Evolutionary conservation across 2,113 vertebrate genomes (phyloP).

Genomic region (Spheniscus mendiculus): DNA sequence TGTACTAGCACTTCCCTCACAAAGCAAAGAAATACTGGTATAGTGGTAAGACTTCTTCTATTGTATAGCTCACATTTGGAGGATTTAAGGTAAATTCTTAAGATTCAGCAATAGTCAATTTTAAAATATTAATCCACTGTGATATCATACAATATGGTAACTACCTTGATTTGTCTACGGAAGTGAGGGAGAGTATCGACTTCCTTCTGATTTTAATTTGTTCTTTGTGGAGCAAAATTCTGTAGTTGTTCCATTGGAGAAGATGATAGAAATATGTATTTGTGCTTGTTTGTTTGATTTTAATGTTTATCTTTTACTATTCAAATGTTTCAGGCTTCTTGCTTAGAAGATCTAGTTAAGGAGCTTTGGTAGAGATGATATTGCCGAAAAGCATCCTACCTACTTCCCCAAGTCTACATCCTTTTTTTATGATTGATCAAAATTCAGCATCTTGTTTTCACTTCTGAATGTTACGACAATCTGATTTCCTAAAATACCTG

Average conservation of each 20-base stretch:
- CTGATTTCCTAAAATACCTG: neutral
- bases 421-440: neutral
- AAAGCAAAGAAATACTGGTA: neutral
- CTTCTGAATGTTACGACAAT: neutral
- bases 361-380: neutral
- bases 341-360: neutral
- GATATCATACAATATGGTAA: neutral
- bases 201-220: neutral
- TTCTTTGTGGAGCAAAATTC: neutral
- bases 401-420: neutral
- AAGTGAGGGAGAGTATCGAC: neutral
- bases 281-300: neutral
- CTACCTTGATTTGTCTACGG: neutral
- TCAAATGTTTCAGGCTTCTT: neutral
- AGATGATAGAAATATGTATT: neutral
- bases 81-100: neutral
- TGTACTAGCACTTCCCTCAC: neutral
- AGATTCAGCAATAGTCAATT: neutral
- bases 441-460: neutral
- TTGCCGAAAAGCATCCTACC: neutral
- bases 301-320: neutral
- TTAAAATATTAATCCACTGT: neutral
- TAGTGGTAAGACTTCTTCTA: neutral
- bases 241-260: neutral
- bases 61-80: neutral